Evolutionary conservation across 2,888 invertebrate genomes (phyloP).

Genomic region (Hirtodrosophila alboralis): DNA sequence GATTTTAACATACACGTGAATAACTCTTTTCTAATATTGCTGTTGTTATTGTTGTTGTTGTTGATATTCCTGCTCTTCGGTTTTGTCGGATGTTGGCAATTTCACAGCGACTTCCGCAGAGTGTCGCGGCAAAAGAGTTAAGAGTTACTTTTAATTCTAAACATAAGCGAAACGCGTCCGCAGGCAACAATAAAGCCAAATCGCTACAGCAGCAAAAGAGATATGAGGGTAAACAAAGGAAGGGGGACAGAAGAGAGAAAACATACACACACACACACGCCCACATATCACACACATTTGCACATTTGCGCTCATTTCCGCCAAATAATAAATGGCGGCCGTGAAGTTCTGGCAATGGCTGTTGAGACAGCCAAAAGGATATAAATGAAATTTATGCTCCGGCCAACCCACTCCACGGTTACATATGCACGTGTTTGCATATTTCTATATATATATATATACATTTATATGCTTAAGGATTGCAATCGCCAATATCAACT

Average conservation of each 20-base stretch:
- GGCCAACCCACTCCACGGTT: not conserved
- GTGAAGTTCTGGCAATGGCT: conserved; percentile 30
- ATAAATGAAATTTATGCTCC: conserved; percentile 50
- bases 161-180: conserved; percentile 55
- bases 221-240: not conserved
- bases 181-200: conserved; percentile 56
- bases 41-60: conserved; percentile 31
- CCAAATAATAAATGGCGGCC: conserved; percentile 57
- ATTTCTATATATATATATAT: no score
- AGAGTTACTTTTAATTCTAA: conserved; percentile 69
- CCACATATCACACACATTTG: conserved; percentile 23
- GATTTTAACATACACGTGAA: conserved; percentile 8
- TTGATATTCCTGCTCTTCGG: conserved; percentile 26
- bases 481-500: conserved; percentile 35
- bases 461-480: conserved; percentile 23
- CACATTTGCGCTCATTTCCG: conserved; percentile 67
- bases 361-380: conserved; percentile 42
- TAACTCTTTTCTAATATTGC: conserved; percentile 29
- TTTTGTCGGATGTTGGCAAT: conserved; percentile 70
- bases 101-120: conserved; percentile 64
- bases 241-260: not conserved
- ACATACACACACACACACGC: conserved; percentile 5
- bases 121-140: conserved; percentile 53
- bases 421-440: conserved; percentile 3
- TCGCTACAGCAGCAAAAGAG: conserved; percentile 12